These are phyloP conservation scores for Ammodytes marinus DNA, from an alignment of 2,113 vertebrate genomes.

Conservation along the genomic window DNA sequence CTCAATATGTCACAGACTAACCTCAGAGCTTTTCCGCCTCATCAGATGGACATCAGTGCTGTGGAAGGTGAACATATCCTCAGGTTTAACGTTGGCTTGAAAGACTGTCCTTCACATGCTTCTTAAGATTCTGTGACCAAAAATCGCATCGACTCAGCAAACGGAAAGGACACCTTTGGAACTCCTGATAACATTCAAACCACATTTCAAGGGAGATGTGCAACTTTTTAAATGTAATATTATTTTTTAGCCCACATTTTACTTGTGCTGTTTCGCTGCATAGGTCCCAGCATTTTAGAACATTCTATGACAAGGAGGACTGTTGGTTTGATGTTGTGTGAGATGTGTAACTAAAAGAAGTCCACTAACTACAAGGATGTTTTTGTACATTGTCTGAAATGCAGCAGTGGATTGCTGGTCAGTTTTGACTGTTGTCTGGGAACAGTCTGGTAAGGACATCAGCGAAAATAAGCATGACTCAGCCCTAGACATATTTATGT, in stretches of 20 bases:
- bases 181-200: slow-evolving; percentile 2
- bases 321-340: slow-evolving; percentile 18
- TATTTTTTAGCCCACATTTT: background rate
- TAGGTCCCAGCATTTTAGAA: background rate
- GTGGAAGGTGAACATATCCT: slow-evolving; percentile 8
- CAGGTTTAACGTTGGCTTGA: slow-evolving; percentile 51
- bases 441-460: background rate
- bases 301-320: background rate
- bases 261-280: background rate
- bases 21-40: slow-evolving; percentile 1
- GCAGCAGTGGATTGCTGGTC: background rate
- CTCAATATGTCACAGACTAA: background rate
- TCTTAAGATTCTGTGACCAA: slow-evolving; percentile 62
- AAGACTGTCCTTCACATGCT: slow-evolving; percentile 12
- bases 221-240: background rate
- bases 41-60: background rate
- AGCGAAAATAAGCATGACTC: background rate
- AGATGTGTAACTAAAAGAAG: background rate
- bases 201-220: slow-evolving; percentile 17
- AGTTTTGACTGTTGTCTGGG: background rate
- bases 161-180: background rate
- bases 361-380: background rate
- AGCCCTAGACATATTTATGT: background rate
- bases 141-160: slow-evolving; percentile 28
- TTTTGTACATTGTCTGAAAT: background rate